Conservation (phyloP, 2,113 vertebrate genomes). For the Arvicanthis niloticus region DNA sequence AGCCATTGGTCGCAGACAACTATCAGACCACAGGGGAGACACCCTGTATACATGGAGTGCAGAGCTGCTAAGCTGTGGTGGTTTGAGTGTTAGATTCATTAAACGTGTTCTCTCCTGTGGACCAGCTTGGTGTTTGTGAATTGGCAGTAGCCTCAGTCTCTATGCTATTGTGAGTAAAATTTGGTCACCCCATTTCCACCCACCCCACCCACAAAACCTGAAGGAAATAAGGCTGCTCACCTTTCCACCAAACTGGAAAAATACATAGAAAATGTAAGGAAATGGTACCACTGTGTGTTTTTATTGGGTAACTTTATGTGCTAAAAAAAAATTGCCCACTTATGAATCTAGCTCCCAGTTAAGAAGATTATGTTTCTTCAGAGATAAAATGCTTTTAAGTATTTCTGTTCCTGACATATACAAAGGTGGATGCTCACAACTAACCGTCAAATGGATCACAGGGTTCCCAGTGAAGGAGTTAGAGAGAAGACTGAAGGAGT, state of each 20-base stretch:
- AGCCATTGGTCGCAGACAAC: no score
- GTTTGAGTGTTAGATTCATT: neutral
- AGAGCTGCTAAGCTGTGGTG: neutral
- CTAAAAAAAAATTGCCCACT: conserved; percentile 54
- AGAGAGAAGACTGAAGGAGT: no score
- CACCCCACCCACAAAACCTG: neutral
- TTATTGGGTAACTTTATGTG: conserved; percentile 38
- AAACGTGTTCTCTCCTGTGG: neutral
- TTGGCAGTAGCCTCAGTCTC: neutral
- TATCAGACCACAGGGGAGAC: neutral
- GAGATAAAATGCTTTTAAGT: conserved; percentile 39
- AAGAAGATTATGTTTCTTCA: conserved; percentile 34
- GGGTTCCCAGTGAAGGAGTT: no score
- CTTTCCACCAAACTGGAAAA: conserved; percentile 53
- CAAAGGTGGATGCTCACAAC: no score
- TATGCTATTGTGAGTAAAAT: neutral
- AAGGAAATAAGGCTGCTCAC: conserved; percentile 42
- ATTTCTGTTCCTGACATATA: neutral
- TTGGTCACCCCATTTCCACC: neutral
- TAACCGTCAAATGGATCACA: no score
- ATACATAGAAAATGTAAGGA: conserved; percentile 32
- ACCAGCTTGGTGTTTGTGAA: neutral
- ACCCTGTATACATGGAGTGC: no score
- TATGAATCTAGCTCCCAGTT: conserved; percentile 33
- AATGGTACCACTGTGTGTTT: neutral